phyloP scores from a whole-genome alignment of 2,888 invertebrate species.

The Apotomis turbidana region DNA sequence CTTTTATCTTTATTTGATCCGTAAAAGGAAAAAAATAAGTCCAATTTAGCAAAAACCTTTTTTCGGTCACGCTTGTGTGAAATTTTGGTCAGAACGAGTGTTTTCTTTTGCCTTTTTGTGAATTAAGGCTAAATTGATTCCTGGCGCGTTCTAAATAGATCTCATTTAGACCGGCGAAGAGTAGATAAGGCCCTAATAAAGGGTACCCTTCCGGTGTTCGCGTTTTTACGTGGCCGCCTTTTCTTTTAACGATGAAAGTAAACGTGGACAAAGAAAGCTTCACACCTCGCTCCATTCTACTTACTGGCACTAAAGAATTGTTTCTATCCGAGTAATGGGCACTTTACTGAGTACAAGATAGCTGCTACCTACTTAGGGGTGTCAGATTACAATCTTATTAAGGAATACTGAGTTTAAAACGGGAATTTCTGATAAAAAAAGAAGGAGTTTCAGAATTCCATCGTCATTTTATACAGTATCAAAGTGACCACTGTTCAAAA shows the following conservation, averaged over 20 bases:
- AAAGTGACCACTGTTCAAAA: too few species aligned
- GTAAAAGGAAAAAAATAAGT: slow-evolving; percentile 24
- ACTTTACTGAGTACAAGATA: slow-evolving; percentile 13
- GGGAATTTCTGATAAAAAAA: too few species aligned
- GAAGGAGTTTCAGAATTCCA: too few species aligned
- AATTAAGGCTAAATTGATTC: slow-evolving; percentile 43
- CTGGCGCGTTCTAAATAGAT: slow-evolving; percentile 41
- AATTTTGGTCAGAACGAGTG: slow-evolving; percentile 17
- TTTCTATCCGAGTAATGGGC: slow-evolving; percentile 16
- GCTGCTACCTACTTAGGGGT: too few species aligned
- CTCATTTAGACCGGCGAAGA: slow-evolving; percentile 42
- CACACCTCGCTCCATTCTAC: slow-evolving; percentile 27
- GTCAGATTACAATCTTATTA: too few species aligned
- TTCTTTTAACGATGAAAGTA: slow-evolving; percentile 53
- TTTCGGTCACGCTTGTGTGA: slow-evolving; percentile 22
- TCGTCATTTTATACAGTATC: too few species aligned
- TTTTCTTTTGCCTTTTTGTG: slow-evolving; percentile 29
- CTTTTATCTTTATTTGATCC: slow-evolving; percentile 27
- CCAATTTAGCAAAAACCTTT: slow-evolving; percentile 26
- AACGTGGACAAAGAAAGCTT: slow-evolving; percentile 22
- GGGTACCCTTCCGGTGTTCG: slow-evolving; percentile 47
- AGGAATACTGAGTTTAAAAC: too few species aligned
- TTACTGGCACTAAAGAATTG: slow-evolving; percentile 17
- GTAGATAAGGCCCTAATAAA: slow-evolving; percentile 51
- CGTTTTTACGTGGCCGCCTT: slow-evolving; percentile 49